phyloP scores from a whole-genome alignment of 2,797 vertebrate species.

The Amblyraja radiata region DNA sequence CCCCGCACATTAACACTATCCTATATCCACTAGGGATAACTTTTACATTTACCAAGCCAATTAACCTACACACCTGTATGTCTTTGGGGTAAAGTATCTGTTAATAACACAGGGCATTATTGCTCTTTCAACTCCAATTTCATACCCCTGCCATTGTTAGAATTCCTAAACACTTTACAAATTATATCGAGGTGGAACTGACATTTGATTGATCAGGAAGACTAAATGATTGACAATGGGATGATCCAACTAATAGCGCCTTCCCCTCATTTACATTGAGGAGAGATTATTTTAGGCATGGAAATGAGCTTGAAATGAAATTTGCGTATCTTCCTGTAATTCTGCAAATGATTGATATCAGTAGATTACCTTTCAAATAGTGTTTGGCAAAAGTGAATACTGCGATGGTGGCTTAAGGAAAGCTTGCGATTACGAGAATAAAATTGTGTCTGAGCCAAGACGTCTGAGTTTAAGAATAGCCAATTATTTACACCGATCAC shows the following conservation, averaged over 20 bases:
- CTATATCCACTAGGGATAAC: no score
- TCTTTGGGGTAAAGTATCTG: not conserved
- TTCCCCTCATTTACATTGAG: not conserved
- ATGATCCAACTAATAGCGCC: not conserved
- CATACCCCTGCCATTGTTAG: not conserved
- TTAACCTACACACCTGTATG: no score
- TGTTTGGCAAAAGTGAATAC: not conserved
- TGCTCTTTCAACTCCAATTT: constrained; percentile 1
- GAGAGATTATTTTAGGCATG: not conserved
- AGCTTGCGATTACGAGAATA: not conserved
- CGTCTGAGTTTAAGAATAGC: not conserved
- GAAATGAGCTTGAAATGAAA: not conserved
- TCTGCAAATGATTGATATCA: not conserved
- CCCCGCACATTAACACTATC: no score
- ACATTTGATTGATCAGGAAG: not conserved
- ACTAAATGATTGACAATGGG: not conserved
- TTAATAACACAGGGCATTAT: not conserved
- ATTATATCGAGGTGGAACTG: not conserved
- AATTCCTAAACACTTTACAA: not conserved
- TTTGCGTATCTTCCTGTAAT: not conserved
- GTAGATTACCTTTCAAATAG: not conserved
- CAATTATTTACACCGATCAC: not conserved
- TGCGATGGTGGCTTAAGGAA: not conserved
- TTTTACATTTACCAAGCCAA: no score
- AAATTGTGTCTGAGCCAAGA: not conserved